Evolutionary conservation across 2,888 invertebrate species (phyloP), one percentile per base, ranked within the genome.

Genomic region (Halictus quadricinctus): DNA sequence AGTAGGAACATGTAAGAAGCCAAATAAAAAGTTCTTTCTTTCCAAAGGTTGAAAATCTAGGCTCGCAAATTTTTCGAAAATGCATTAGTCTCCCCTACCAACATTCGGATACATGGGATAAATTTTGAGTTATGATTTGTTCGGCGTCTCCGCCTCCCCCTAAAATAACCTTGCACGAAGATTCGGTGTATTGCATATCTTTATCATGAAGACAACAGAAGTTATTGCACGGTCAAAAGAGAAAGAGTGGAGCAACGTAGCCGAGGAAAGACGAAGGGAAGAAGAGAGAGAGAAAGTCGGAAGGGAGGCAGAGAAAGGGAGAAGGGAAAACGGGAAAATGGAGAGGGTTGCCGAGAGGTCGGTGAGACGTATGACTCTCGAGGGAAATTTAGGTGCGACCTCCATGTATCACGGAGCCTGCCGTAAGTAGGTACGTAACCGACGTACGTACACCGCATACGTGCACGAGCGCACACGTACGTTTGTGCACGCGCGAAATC

Each of bases 361-460:
- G 79, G 89, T 87, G 90, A 92, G 91, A 93, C 89, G 91, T 90
- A 92, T 88, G 91, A 90, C 91, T 92, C 92, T 88, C 93, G 41
- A 64, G 92, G 92, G 92, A 93, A 93, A 93, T 93, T 93, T 92
- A 91, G 93, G 91, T 91, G 91, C 92, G 92, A 93, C 92, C 91
- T 92, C 92, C 93, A 93, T 93, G 93, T 92, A 93, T 93, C 93
- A 93, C 92, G 90, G 90, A 92, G 90, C 90, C 92, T 84, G 84
- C 86, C 50, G 91, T 91, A 91, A 91, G 91, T 91, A 91, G 89
- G 84, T 88, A 91, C 88, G 88, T 91, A 91, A 90, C 91, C 87
- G 90, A 88, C 88, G 88, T 92, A 90, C 87, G 86, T 89, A 89
- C 78, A 73, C 81, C 78, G 66, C 85, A 87, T 84, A 86, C 87